Evolutionary conservation across 2,797 vertebrate species (phyloP), one percentile per base, ranked within the genome.

Genomic region (Xenopus petersii): DNA sequence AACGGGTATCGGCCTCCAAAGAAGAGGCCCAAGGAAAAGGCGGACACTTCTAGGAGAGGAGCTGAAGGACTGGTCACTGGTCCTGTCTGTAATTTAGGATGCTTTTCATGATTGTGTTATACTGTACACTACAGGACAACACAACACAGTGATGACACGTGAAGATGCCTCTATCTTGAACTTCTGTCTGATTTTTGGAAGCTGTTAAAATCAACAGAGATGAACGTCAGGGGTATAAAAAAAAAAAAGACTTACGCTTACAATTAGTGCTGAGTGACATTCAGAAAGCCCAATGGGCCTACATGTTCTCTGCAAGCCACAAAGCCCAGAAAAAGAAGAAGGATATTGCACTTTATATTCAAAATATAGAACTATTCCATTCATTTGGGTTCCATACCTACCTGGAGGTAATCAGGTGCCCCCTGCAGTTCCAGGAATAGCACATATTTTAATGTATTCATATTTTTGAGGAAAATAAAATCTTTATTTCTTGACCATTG

Each of bases 401-500:
- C 10, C 73, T 21, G 9, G 15, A 46, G 62, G 46, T 64, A 54
- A 75, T n/a, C n/a, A 65, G 13, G 60, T 21, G 21, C 21, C 21
- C 21, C 21, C 21, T 21, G 21, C 26, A 30, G 26, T 42, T 48
- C 13, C 33, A 9, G 56, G 56, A 42, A 61, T n/a, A 33, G 56
- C 12, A 70, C 10, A 21, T 47, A 56, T 6, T 26, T 70, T 26
- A 94, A 67, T 55, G 95, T 95, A 95, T 92, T 51, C 58, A 47
- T 70, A 78, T 73, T 91, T 92, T 95, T 95, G 94, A 91, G 92
- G 88, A 94, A 93, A 93, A 89, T 94, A 94, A 96, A 79, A 58
- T 51, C 16, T 78, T 60, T 73, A 78, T 78, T 78, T 78, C 12
- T 4, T 64, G 15, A 79, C 6, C 26, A 0, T 21, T 64, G 56